Evolutionary conservation across 2,113 vertebrate genomes (phyloP).

Genomic region (Anoura caudifer): DNA sequence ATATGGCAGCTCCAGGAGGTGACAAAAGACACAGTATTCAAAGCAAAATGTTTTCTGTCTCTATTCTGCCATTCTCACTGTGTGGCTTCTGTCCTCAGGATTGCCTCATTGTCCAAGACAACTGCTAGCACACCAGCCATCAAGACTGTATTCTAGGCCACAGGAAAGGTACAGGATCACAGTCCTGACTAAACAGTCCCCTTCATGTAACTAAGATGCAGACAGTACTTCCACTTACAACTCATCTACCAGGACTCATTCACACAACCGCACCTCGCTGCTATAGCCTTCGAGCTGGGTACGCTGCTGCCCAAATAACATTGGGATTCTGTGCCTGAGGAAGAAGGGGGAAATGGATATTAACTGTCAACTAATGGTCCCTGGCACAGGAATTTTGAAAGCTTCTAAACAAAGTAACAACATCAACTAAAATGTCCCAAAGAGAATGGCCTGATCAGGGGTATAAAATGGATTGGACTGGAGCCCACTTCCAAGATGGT

Average conservation of each 20-base stretch:
- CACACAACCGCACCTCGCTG: neutral
- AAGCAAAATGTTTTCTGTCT: neutral
- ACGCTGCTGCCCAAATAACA: neutral
- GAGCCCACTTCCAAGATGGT: neutral
- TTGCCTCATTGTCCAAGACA: neutral
- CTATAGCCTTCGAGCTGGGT: neutral
- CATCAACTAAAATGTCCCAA: neutral
- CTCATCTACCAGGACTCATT: neutral
- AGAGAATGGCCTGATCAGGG: neutral
- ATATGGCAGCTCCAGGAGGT: neutral
- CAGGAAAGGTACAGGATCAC: neutral
- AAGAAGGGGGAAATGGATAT: neutral
- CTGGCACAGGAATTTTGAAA: neutral
- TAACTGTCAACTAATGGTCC: neutral
- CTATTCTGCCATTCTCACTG: neutral
- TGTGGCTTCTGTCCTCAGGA: neutral
- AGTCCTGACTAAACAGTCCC: neutral
- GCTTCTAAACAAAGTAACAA: neutral
- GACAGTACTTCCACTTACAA: neutral
- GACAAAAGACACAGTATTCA: neutral
- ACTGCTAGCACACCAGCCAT: neutral
- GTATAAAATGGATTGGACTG: neutral
- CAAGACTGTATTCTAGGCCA: neutral
- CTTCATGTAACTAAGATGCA: neutral
- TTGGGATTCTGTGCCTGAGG: neutral